Percentiles rank a stretch among this genome's conserved stretches.
Evolutionary conservation across 2,888 invertebrate genomes (phyloP).

Genomic region (Hermaeophaga mercurialis): DNA sequence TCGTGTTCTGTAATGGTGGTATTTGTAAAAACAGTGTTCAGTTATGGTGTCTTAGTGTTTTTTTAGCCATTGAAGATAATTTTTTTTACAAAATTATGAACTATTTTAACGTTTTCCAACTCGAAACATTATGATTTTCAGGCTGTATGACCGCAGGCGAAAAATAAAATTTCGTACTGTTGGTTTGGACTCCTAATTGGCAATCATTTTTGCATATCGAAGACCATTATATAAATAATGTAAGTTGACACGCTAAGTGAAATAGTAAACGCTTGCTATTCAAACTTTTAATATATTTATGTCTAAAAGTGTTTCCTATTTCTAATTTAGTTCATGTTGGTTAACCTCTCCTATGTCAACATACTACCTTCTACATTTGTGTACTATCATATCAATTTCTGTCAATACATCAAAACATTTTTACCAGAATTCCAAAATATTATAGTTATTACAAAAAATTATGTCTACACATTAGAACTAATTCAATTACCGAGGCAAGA

Average conservation of each 20-base stretch:
- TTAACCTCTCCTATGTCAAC: not conserved
- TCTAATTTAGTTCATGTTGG: not conserved
- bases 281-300: too few species aligned
- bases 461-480: not conserved
- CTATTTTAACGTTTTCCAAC: slow-evolving; percentile 25
- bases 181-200: slow-evolving; percentile 43
- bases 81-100: slow-evolving; percentile 32
- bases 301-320: too few species aligned
- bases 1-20: slow-evolving; percentile 21
- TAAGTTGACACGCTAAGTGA: too few species aligned
- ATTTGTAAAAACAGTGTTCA: slow-evolving; percentile 26
- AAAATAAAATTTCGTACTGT: slow-evolving; percentile 48
- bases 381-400: not conserved
- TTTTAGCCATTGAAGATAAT: slow-evolving; percentile 26
- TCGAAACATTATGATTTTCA: slow-evolving; percentile 45
- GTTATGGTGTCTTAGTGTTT: slow-evolving; percentile 33
- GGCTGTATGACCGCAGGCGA: slow-evolving; percentile 45
- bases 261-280: too few species aligned
- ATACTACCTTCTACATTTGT: not conserved
- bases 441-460: not conserved
- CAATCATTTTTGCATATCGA: slow-evolving; percentile 42
- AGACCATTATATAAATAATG: slow-evolving; percentile 46
- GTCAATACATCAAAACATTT: not conserved
- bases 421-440: not conserved
- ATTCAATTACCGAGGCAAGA: too few species aligned